Evolutionary conservation across 2,888 invertebrate genomes (phyloP), one percentile per base, ranked within the genome.

Genomic region (Thecophora atra): DNA sequence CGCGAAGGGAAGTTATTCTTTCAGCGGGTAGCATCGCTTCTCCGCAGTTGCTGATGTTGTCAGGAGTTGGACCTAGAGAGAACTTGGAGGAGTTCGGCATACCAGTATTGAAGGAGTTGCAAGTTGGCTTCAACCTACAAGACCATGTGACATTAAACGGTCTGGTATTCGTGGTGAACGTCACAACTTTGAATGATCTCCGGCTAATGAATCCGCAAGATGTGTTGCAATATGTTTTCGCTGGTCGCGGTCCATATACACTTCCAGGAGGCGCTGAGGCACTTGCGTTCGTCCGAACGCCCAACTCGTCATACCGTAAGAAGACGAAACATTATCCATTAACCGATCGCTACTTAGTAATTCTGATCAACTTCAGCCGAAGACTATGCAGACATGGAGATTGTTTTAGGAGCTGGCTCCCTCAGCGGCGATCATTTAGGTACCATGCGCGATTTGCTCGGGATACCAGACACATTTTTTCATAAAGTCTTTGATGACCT

Each of bases 21-120:
- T 90, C 93, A 8, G 94, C 94, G 0, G 96, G 97, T 3, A 87
- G 93, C 0, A 91, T 97, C 37, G 94, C 94, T 77, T 93, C 94
- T 2, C 95, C 97, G 0, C 96, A 96, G 82, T 84, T 97, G 4
- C 85, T 97, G 62, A 93, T 96, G 94, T 84, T 96, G 17, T 95
- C 95, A 0, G 96, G 96, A 15, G 87, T 96, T 37, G 94, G 94
- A 0, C 93, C 94, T 0, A 85, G 82, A 42, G 87, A 89, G 0
- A 90, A 93, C 80, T 85, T 94, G 6, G 79, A 85, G 24, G 86
- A 89, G 44, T 80, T 90, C 8, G 88, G 88, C 3, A 92, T 95
- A 68, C 83, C 88, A 0, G 88, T 91, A 1, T 80, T 93, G 47
- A 88, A 90, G 75, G 89, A 95, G 81, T 88, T 93, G 1, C 91